A percentile compares a stretch with the other conserved stretches of the same genome.
Conservation (phyloP, 2,888 invertebrate species). For the Myopa testacea region DNA sequence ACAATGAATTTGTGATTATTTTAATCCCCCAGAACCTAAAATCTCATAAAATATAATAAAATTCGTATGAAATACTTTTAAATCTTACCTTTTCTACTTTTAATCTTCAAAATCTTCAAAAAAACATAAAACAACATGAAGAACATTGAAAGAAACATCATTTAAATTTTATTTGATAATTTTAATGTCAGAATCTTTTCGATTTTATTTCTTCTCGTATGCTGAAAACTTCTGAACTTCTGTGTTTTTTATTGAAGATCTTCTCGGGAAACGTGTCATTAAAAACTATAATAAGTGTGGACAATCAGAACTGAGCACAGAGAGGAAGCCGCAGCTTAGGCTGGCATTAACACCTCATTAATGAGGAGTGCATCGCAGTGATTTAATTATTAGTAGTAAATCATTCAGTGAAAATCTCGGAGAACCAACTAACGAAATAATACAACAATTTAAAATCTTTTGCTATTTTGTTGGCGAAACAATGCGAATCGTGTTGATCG, state of each 20-base stretch:
- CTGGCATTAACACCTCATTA: conserved; percentile 31
- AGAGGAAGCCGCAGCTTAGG: conserved; percentile 4
- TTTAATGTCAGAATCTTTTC: no score
- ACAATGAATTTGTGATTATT: no score
- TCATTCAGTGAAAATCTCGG: not conserved
- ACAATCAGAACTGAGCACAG: not conserved
- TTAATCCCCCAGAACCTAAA: no score
- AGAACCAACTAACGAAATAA: not conserved
- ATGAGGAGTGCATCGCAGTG: not conserved
- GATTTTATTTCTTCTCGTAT: no score
- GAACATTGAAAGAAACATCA: no score
- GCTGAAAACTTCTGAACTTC: no score
- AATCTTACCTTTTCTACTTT: no score
- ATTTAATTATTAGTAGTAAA: not conserved
- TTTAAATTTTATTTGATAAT: no score
- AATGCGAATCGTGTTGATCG: conserved; percentile 14
- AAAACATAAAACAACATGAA: no score
- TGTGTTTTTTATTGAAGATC: not conserved
- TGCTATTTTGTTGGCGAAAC: not conserved
- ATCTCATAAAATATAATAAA: no score
- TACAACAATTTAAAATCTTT: not conserved
- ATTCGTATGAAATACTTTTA: no score
- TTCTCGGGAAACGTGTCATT: not conserved
- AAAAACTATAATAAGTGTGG: not conserved
- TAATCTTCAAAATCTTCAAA: no score